Conservation (phyloP, 37 sponge, comb jelly and placozoan genomes). For the Chondrilla cf. caribensis region DNA sequence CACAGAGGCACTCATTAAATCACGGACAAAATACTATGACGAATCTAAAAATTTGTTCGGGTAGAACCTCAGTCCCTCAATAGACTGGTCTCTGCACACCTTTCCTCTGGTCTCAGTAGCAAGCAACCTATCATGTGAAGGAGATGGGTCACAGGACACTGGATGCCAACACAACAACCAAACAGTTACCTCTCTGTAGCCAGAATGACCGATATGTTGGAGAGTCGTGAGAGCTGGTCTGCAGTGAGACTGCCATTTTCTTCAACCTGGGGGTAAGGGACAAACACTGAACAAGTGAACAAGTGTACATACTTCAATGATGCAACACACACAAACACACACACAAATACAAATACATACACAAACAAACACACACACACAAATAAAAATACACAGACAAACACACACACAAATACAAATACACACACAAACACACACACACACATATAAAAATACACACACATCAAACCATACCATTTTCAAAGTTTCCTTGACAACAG, state of each 20-base stretch:
- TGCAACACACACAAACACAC: too few species aligned
- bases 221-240: slow-evolving; percentile 67
- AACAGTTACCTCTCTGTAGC: slow-evolving; percentile 77
- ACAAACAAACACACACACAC: too few species aligned
- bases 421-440: too few species aligned
- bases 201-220: slow-evolving; percentile 65
- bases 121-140: slow-evolving; percentile 47
- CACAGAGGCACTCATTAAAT: too few species aligned
- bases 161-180: background rate
- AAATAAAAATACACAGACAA: too few species aligned
- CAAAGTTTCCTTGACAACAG: slow-evolving; percentile 43
- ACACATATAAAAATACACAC: too few species aligned
- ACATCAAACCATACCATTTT: slow-evolving; percentile 37
- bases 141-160: background rate
- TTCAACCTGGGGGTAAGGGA: too few species aligned
- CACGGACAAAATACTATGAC: too few species aligned
- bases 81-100: slow-evolving; percentile 90
- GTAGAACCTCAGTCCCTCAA: slow-evolving; percentile 93
- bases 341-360: too few species aligned
- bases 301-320: background rate
- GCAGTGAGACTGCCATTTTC: slow-evolving; percentile 61
- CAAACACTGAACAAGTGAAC: background rate
- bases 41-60: slow-evolving; percentile 87
- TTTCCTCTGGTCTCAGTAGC: slow-evolving; percentile 77
- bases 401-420: too few species aligned